Conservation (phyloP, 2,113 vertebrate genomes). For the Cebus imitator region DNA sequence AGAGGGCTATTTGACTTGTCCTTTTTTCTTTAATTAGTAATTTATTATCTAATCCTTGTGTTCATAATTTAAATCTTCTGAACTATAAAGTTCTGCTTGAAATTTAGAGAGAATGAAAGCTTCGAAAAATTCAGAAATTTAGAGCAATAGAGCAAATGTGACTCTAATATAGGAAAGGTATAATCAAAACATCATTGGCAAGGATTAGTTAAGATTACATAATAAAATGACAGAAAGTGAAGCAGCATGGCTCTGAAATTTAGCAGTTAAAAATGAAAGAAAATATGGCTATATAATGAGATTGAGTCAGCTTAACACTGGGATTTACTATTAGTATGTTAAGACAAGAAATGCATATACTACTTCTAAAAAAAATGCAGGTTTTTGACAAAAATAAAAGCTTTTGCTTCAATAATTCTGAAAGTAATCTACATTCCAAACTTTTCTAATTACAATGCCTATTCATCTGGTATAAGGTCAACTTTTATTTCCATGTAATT, state of each 20-base stretch:
- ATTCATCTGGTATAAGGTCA: neutral
- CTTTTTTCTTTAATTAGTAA: neutral
- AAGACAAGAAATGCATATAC: neutral
- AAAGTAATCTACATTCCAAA: neutral
- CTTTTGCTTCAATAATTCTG: neutral
- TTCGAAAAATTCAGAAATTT: conserved; percentile 14
- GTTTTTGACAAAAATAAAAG: neutral
- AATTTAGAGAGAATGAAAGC: neutral
- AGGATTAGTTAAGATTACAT: neutral
- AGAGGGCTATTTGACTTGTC: neutral
- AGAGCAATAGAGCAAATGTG: neutral
- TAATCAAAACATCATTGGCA: neutral
- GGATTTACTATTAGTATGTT: neutral
- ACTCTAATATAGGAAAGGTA: neutral
- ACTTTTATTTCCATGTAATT: neutral
- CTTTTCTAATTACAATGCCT: neutral
- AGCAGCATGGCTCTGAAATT: neutral
- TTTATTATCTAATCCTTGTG: neutral
- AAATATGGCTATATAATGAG: neutral
- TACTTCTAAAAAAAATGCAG: neutral
- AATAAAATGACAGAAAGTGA: neutral
- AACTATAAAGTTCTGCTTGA: neutral
- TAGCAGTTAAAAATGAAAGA: neutral
- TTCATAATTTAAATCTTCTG: neutral
- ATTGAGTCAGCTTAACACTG: neutral